Evolutionary conservation across 1,140 invertebrate genomes (phyloP).

Genomic region (Drosophila sp.): DNA sequence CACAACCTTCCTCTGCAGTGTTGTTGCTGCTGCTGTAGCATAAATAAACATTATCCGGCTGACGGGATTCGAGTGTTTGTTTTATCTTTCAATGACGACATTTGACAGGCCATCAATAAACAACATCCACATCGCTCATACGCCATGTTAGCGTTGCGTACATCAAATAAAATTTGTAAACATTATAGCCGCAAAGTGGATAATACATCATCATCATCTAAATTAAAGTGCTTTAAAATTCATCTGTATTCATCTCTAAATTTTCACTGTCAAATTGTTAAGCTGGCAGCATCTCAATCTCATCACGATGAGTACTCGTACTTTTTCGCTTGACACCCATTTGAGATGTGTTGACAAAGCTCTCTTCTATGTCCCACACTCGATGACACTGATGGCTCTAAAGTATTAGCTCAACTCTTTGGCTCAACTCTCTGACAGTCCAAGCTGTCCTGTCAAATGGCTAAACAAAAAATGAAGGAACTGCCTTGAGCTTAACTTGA

Average conservation of each 20-base stretch:
- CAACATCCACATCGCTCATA: constrained; percentile 44
- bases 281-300: constrained; percentile 1
- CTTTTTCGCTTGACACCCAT: constrained; percentile 13
- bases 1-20: constrained; percentile 19
- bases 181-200: constrained; percentile 24
- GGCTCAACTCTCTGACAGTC: constrained; percentile 23
- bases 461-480: constrained; percentile 16
- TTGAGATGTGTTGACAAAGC: constrained; percentile 47
- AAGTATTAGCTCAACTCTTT: constrained; percentile 26
- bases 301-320: constrained; percentile 2
- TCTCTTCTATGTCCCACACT: constrained; percentile 26
- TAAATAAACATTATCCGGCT: constrained; percentile 22
- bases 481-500: constrained; percentile 27
- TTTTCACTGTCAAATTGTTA: constrained; percentile 13
- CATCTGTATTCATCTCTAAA: constrained; percentile 15
- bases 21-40: constrained; percentile 3
- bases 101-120: constrained; percentile 70
- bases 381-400: not conserved
- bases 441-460: constrained; percentile 9
- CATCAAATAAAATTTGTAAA: constrained; percentile 29
- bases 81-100: constrained; percentile 47
- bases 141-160: constrained; percentile 23
- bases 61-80: constrained; percentile 49
- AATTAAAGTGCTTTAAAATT: constrained; percentile 13
- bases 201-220: constrained; percentile 28